phyloP scores from a whole-genome alignment of 2,797 vertebrate genomes.

The Jordanella pulchra region DNA sequence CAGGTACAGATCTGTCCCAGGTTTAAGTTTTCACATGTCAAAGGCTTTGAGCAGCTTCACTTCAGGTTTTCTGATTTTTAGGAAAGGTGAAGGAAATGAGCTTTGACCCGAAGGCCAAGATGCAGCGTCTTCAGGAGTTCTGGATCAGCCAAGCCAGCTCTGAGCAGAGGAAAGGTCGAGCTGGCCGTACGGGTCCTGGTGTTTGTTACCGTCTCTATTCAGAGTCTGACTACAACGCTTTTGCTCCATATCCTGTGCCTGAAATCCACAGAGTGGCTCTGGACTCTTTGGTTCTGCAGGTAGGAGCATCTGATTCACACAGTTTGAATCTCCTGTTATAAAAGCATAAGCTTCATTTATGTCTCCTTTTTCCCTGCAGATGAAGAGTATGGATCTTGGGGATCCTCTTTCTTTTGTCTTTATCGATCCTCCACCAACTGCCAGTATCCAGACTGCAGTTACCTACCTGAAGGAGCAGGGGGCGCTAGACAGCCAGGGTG shows the following conservation, averaged over 20 bases:
- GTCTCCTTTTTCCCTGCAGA: slow-evolving; percentile 72
- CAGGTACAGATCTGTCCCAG: slow-evolving; percentile 75
- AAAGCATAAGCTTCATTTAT: background rate
- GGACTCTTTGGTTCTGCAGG: slow-evolving; percentile 90
- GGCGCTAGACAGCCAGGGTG: slow-evolving; percentile 80
- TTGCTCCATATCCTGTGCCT: slow-evolving; percentile 87
- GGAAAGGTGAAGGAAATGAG: slow-evolving; percentile 98
- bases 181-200: slow-evolving; percentile 90
- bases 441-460: slow-evolving; percentile 89
- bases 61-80: slow-evolving; percentile 40
- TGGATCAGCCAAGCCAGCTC: slow-evolving; percentile 96
- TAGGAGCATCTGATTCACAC: slow-evolving; percentile 35
- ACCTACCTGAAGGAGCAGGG: slow-evolving; percentile 89
- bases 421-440: slow-evolving; percentile 86
- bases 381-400: slow-evolving; percentile 92
- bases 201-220: slow-evolving; percentile 92
- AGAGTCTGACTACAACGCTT: slow-evolving; percentile 88
- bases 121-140: slow-evolving; percentile 94
- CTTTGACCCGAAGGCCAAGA: slow-evolving; percentile 90
- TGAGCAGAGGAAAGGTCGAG: slow-evolving; percentile 93
- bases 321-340: background rate
- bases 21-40: background rate
- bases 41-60: background rate
- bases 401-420: slow-evolving; percentile 90
- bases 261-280: slow-evolving; percentile 92